These are phyloP conservation scores for Drosophila chauvacae DNA, from an alignment of 1,140 invertebrate genomes.

Conservation along the genomic window DNA sequence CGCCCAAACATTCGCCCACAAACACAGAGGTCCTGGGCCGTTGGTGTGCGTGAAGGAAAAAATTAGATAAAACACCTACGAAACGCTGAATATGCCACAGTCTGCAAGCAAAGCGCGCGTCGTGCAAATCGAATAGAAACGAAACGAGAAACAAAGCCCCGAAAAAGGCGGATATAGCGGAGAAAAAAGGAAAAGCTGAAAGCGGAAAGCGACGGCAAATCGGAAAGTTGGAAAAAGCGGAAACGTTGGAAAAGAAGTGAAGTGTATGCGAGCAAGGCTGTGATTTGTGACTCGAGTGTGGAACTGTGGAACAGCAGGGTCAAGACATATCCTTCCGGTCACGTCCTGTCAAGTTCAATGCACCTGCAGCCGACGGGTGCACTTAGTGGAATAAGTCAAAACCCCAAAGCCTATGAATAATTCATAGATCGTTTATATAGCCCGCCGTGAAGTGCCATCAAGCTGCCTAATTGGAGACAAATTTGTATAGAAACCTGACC, in stretches of 20 bases:
- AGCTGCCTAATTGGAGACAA: conserved; percentile 9
- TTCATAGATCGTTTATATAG: conserved; percentile 20
- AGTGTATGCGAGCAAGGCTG: conserved; percentile 5
- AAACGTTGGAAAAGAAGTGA: conserved; percentile 17
- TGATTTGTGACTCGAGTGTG: conserved; percentile 25
- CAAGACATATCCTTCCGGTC: conserved; percentile 8
- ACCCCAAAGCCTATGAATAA: conserved; percentile 23
- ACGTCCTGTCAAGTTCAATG: conserved; percentile 66
- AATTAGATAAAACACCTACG: conserved; percentile 84
- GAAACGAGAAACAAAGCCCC: conserved; percentile 22
- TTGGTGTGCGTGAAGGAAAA: conserved; percentile 71
- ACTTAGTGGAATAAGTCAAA: not conserved
- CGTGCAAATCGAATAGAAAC: conserved; percentile 61
- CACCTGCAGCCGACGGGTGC: conserved; percentile 20
- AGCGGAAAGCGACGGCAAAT: conserved; percentile 23
- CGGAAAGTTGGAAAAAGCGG: conserved; percentile 12
- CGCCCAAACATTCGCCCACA: conserved; percentile 39
- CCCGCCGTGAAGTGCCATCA: not conserved
- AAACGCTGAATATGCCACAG: conserved; percentile 80
- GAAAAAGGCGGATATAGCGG: conserved; percentile 8
- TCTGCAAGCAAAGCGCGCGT: conserved; percentile 74
- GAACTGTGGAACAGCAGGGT: conserved; percentile 17
- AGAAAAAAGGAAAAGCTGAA: conserved; percentile 32
- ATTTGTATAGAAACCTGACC: not conserved
- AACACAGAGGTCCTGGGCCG: conserved; percentile 13